phyloP scores from a whole-genome alignment of 2,888 invertebrate species.

The Cancer borealis region DNA sequence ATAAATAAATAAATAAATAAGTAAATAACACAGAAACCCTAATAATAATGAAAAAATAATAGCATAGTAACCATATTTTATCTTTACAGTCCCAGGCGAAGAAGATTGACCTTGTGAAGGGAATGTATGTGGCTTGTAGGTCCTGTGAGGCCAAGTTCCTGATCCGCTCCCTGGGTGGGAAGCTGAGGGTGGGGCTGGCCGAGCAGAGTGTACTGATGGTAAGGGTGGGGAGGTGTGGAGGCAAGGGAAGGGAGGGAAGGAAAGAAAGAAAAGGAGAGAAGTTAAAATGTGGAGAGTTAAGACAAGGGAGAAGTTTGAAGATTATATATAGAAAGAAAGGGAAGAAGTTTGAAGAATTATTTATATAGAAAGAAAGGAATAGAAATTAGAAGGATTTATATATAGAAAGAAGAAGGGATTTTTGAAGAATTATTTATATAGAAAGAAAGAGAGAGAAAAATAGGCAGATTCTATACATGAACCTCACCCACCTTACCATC shows the following conservation, averaged over 20 bases:
- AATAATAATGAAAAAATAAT: too few species aligned
- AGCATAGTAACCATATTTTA: too few species aligned
- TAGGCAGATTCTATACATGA: not conserved
- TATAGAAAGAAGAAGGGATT: not conserved
- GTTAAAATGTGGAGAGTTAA: not conserved
- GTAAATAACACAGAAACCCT: too few species aligned
- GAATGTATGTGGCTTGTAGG: conserved; percentile 95
- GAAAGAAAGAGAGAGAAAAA: not conserved
- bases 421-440: not conserved
- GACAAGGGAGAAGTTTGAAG: not conserved
- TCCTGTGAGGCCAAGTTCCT: conserved; percentile 87
- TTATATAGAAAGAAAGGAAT: not conserved
- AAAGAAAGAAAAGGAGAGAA: not conserved
- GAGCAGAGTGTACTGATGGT: conserved; percentile 93
- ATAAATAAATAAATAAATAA: too few species aligned
- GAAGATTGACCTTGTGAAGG: conserved; percentile 94
- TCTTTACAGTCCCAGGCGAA: conserved; percentile 85
- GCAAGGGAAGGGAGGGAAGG: not conserved
- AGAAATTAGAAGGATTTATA: not conserved
- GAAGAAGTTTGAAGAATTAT: not conserved
- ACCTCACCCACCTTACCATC: not conserved
- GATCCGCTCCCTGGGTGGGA: conserved; percentile 94
- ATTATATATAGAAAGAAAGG: not conserved
- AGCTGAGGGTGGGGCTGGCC: conserved; percentile 96
- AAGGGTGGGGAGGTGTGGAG: not conserved